Evolutionary conservation across 2,888 invertebrate species (phyloP).

Genomic region (Clistopyga incitator): DNA sequence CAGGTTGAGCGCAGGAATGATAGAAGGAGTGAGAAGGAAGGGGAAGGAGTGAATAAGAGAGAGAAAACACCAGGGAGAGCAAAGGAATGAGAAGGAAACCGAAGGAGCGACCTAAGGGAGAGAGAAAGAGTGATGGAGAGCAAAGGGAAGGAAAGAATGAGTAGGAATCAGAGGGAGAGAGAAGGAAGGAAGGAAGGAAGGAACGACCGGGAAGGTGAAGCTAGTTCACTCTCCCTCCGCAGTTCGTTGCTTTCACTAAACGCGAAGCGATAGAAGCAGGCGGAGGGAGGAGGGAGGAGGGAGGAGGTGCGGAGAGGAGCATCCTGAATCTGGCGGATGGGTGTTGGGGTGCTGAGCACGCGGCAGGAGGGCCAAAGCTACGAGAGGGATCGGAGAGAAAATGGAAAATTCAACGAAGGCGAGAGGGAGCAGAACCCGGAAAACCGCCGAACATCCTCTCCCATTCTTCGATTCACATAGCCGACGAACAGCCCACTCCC

Average conservation of each 20-base stretch:
- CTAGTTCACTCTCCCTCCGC: slow-evolving; percentile 69
- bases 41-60: slow-evolving; percentile 27
- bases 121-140: slow-evolving; percentile 70
- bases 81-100: slow-evolving; percentile 67
- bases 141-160: slow-evolving; percentile 37
- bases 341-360: slow-evolving; percentile 27
- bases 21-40: not conserved
- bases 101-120: slow-evolving; percentile 40
- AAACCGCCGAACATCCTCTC: slow-evolving; percentile 79
- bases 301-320: slow-evolving; percentile 19
- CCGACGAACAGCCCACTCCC: slow-evolving; percentile 53
- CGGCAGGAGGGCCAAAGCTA: slow-evolving; percentile 64
- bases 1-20: no score
- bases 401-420: slow-evolving; percentile 80
- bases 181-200: slow-evolving; percentile 28
- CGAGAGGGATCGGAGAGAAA: slow-evolving; percentile 76
- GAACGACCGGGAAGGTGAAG: slow-evolving; percentile 44
- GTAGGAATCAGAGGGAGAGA: slow-evolving; percentile 40
- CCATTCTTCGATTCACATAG: slow-evolving; percentile 80
- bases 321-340: slow-evolving; percentile 50
- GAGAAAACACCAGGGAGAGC: slow-evolving; percentile 65
- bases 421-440: slow-evolving; percentile 68
- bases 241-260: slow-evolving; percentile 75
- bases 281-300: slow-evolving; percentile 29
- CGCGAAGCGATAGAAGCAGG: slow-evolving; percentile 68